Evolutionary conservation across 1,140 invertebrate species (phyloP).

Genomic region (Bombus waltoni): DNA sequence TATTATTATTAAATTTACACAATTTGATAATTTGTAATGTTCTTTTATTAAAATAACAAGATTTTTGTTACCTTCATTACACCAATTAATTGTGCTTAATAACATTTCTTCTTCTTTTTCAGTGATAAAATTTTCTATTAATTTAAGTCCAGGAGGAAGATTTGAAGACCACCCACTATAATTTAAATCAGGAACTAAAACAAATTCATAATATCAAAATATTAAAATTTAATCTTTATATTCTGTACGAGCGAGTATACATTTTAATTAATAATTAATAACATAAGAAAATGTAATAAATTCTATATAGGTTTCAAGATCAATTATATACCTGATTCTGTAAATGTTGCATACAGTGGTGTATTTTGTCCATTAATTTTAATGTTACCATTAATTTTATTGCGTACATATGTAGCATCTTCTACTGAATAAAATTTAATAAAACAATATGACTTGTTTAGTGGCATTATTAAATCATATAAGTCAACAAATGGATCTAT

Average conservation of each 20-base stretch:
- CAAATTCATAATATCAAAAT: slow-evolving; percentile 5
- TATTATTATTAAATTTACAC: neutral
- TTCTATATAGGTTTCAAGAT: neutral
- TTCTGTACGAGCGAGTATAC: neutral
- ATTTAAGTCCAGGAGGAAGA: slow-evolving; percentile 87
- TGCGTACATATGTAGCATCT: slow-evolving; percentile 82
- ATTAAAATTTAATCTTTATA: neutral
- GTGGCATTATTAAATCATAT: slow-evolving; percentile 86
- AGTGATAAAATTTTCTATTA: slow-evolving; percentile 90
- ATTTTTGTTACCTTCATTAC: slow-evolving; percentile 71
- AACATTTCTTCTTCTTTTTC: slow-evolving; percentile 88
- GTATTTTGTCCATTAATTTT: slow-evolving; percentile 83
- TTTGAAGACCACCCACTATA: slow-evolving; percentile 65
- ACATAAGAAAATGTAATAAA: neutral
- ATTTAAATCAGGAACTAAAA: slow-evolving; percentile 78
- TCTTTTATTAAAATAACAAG: neutral
- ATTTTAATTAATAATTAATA: neutral
- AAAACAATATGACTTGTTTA: slow-evolving; percentile 90
- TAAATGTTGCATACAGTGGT: slow-evolving; percentile 87
- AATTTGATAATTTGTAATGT: neutral
- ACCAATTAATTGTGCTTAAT: slow-evolving; percentile 86
- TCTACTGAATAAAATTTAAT: slow-evolving; percentile 83
- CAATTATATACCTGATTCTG: slow-evolving; percentile 81
- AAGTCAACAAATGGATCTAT: slow-evolving; percentile 81
- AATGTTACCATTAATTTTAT: slow-evolving; percentile 83